Base-by-base conservation (phyloP, 2,113 vertebrate genomes). In the Pygoscelis adeliae region DNA sequence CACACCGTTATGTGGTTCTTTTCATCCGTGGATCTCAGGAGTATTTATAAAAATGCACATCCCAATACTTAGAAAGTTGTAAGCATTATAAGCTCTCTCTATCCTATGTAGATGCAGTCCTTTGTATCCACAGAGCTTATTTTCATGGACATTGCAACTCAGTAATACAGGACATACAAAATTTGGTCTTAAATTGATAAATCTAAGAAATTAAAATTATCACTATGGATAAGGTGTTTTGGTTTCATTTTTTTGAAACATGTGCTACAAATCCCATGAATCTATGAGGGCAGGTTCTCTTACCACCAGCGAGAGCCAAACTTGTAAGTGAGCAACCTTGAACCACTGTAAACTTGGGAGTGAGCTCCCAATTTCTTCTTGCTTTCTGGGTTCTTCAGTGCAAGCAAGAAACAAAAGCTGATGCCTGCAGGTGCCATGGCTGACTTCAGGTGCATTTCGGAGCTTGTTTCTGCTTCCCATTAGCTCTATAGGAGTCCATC, bases 1-100 rank as follows among this genome's bases (percentile, higher is more conserved):
- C 3, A 3, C 47, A 42, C 3, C 10, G 13, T 32, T 53, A 40
- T 0, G 0, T 30, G 11, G 5, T 34, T 76, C 27, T 76, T 55
- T 69, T 38, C 5, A 7, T 36, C 18, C 76, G 16, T 67, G 13
- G 5, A 42, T 89, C 27, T 53, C 16, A 13, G 6, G 19, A n/a
- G 12, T 38, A 44, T 38, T 74, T 55, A 7, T 42, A 61, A 50
- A 87, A 85, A 20, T 13, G 25, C 20, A 42, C 6, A 27, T 52
- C 22, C 20, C 25, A 34, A 3, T 83, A 18, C 47, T 55, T 59
- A 53, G 5, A 63, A 77, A 15, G 15, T 46, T 77, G 32, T 53
- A 62, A 49, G 26, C 34, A 9, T 46, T 59, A 1, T 38, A 42
- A 42, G 7, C 30, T 80, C 30, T 49, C 11, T 79, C 27, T 71